Conservation (phyloP, 2,113 vertebrate genomes). For the Melanocharis versteri region DNA sequence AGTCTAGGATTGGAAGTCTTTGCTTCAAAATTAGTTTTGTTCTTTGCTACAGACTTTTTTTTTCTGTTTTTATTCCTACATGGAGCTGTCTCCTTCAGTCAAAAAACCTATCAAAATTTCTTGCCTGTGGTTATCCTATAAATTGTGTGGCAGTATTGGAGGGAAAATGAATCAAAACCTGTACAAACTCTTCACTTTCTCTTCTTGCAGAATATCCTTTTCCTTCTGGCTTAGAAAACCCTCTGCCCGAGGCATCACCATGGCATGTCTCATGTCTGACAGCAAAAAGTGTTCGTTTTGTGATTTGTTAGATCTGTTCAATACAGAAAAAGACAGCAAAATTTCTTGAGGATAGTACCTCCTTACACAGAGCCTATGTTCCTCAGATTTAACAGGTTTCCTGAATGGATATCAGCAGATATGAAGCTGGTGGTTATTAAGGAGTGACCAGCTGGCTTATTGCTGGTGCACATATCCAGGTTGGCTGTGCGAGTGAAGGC, state of each 20-base stretch:
- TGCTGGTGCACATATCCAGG: neutral
- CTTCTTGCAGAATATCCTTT: neutral
- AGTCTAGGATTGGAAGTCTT: neutral
- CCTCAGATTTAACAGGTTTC: neutral
- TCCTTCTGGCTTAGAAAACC: neutral
- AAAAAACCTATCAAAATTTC: neutral
- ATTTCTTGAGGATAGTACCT: neutral
- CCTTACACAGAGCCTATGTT: neutral
- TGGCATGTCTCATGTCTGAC: neutral
- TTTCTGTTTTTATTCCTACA: neutral
- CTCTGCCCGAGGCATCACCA: neutral
- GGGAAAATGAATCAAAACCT: neutral
- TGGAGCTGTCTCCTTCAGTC: neutral
- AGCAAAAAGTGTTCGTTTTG: neutral
- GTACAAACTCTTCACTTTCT: neutral
- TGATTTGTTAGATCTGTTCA: neutral
- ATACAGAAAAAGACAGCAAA: neutral
- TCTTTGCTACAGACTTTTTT: neutral
- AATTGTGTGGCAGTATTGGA: neutral
- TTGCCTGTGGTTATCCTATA: neutral
- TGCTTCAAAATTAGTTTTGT: neutral
- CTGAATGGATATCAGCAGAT: neutral
- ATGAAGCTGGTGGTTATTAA: constrained; percentile 2
- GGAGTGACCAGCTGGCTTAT: neutral
- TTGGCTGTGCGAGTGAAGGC: neutral